Base-by-base conservation (phyloP, 2,797 vertebrate species). In the Geotrypetes seraphini region DNA sequence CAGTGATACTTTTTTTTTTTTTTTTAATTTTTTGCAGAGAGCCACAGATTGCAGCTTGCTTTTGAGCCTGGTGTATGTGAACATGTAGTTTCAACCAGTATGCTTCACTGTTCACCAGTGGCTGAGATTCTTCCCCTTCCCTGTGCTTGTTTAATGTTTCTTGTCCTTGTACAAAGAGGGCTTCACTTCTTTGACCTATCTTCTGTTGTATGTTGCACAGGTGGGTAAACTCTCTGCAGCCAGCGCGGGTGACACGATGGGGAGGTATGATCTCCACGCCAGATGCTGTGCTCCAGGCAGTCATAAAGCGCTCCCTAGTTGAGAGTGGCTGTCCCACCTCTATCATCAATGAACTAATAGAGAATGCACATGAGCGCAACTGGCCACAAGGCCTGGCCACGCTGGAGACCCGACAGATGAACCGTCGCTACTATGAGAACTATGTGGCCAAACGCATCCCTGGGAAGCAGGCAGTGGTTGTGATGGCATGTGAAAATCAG, bases 181-280 rank as follows among this genome's bases (percentile, higher is more conserved):
- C n/a, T n/a, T n/a, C n/a, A n/a, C n/a, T n/a, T n/a, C n/a, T n/a
- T n/a, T n/a, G n/a, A n/a, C n/a, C n/a, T n/a, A n/a, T n/a, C n/a
- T n/a, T n/a, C n/a, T n/a, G n/a, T n/a, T n/a, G 23, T 36, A 16
- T 25, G 52, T 33, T 24, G 12, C 16, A 26, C 69, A 98, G 95
- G 69, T 97, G 95, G 92, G 92, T 98, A 55, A 97, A 95, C 75
- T 96, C 94, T 5, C 84, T 98, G 66, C 94, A 96, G 66, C 94
- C 95, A 0, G 95, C 94, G 2, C 80, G 95, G 11, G 95, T 98
- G 61, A 97, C 95, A 0, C 89, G 94, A 38, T 98, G 94, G 95
- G 95, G 95, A 0, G 95, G 94, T 2, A 98, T 98, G 95, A 98
- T 98, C 81, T 97, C 92, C 12, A 97, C 95, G 1, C 94, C 95